Evolutionary conservation across 2,113 vertebrate species (phyloP).

Genomic region (Theristicus caerulescens): DNA sequence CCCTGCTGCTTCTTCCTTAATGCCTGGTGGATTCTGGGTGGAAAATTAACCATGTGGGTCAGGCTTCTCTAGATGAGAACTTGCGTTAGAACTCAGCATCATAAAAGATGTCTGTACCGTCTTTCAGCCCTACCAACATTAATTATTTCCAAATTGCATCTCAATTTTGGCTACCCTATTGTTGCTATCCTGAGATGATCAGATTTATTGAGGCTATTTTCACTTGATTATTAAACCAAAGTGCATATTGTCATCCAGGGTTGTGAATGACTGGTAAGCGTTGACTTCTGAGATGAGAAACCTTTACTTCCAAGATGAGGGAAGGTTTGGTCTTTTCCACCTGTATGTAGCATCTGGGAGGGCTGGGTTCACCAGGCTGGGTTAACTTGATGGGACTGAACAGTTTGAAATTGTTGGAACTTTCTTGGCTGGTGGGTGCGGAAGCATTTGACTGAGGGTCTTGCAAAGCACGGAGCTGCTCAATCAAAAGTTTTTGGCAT

Average conservation of each 20-base stretch:
- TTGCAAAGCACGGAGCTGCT: background rate
- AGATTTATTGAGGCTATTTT: background rate
- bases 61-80: background rate
- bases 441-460: background rate
- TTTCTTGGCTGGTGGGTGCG: background rate
- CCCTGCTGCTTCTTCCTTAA: background rate
- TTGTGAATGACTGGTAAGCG: background rate
- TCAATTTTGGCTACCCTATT: background rate
- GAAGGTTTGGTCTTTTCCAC: background rate
- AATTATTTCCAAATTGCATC: background rate
- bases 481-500: background rate
- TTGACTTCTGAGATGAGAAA: background rate
- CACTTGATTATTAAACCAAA: background rate
- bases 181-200: background rate
- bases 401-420: background rate
- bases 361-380: background rate
- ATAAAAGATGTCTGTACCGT: background rate
- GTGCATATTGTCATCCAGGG: rapidly evolving
- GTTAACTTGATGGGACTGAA: background rate
- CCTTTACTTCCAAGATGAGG: background rate
- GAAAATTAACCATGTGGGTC: background rate
- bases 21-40: background rate
- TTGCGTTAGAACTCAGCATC: rapidly evolving
- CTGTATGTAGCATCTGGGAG: background rate
- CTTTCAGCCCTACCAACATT: background rate